Base-by-base conservation (phyloP, 1,140 invertebrate species). In the Odontomachus brunneus region DNA sequence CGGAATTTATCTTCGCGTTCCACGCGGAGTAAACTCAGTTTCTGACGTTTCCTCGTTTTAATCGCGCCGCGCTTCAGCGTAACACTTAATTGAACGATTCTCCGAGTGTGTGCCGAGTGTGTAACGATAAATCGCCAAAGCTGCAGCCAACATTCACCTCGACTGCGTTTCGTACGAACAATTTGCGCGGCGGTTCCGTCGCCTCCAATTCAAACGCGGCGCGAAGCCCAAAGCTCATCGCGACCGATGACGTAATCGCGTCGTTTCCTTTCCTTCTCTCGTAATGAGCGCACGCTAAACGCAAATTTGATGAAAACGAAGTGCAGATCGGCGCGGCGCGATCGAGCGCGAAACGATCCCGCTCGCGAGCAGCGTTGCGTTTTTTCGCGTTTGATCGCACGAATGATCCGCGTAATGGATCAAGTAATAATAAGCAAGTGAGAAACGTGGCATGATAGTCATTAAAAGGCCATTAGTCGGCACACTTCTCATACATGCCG, bases 401-500 rank as follows among this genome's bases (percentile, higher is more conserved):
- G 65, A 57, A 69, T 80, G 51, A 15, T 12, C 33, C 65, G 66
- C 48, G 75, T 71, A 80, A 80, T 44, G 53, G 51, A 69, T 57
- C 75, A 80, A 65, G n/a, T n/a, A n/a, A 80, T 80, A 80, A 80
- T 69, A 59, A 57, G 75, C 65, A 48, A 80, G 57, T 71, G 75
- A 57, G 75, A 71, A 71, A 55, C 65, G 53, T 51, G 38, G 19
- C 38, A 33, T 57, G 65, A 80, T 80, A 80, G 75, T 71, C 75
- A 80, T 80, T 80, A 80, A 80, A 80, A 80, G 65, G n/a, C 33
- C 75, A 80, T 80, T 71, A 80, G 65, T 15, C 22, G 29, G 49
- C 24, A 12, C 65, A 29, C 22, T 59, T 4, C 65, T 69, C 33
- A 19, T 78, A 57, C 51, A 33, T 69, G 65, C 51, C 75, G 22